phyloP scores from a whole-genome alignment of 2,113 vertebrate species.

The Hiodon tergisus region DNA sequence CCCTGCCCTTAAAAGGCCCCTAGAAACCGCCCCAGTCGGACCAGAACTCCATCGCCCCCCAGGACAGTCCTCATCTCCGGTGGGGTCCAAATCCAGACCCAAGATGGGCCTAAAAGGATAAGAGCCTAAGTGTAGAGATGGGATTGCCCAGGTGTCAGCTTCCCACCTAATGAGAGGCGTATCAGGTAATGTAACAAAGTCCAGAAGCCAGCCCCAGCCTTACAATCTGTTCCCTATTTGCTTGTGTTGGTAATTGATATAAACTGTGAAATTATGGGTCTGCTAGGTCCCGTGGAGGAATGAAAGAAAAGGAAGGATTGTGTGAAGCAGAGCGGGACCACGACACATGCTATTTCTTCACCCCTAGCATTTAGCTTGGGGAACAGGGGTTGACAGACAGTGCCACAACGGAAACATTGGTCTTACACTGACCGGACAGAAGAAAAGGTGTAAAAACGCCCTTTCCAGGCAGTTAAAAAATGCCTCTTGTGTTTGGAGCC shows the following conservation, averaged over 20 bases:
- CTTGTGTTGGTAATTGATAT: conserved; percentile 19
- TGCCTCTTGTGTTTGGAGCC: conserved; percentile 4
- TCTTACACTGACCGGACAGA: background rate
- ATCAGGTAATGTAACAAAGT: background rate
- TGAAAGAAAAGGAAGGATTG: background rate
- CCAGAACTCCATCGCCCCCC: background rate
- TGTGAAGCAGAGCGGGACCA: background rate
- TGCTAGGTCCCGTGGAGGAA: conserved; percentile 6
- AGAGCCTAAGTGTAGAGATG: background rate
- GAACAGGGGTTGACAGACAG: background rate
- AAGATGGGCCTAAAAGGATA: too few species aligned
- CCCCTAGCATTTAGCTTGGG: background rate
- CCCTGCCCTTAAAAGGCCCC: background rate
- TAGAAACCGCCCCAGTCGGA: background rate
- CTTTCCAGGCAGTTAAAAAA: conserved; percentile 1
- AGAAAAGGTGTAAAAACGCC: background rate
- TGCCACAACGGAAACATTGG: background rate
- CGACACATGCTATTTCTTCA: too few species aligned
- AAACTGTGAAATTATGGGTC: conserved; percentile 23
- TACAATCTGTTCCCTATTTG: conserved; percentile 12
- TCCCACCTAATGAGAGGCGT: background rate
- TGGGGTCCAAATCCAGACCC: too few species aligned
- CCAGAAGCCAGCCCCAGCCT: background rate
- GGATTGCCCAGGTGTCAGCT: background rate
- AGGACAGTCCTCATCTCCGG: background rate